A percentile compares a stretch with the other conserved stretches of the same genome.
phyloP scores from a whole-genome alignment of 2,888 invertebrate species.

The Leuctra nigra region DNA sequence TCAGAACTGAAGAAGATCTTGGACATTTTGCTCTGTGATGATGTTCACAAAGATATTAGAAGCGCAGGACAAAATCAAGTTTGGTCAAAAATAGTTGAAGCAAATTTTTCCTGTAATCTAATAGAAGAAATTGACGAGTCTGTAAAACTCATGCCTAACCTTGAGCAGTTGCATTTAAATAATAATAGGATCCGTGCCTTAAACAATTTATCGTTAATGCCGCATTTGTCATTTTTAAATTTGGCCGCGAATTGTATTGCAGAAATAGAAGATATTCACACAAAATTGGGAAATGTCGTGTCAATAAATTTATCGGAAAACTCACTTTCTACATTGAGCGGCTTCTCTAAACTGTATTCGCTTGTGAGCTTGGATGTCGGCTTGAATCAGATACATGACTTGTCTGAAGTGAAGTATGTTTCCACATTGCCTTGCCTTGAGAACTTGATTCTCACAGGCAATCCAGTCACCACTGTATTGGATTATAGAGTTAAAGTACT shows the following conservation, averaged over 20 bases:
- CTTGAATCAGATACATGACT: slow-evolving; percentile 72
- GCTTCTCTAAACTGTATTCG: slow-evolving; percentile 78
- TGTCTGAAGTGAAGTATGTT: slow-evolving; percentile 74
- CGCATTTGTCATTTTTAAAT: slow-evolving; percentile 67
- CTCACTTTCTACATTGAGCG: slow-evolving; percentile 60
- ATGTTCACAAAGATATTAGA: slow-evolving; percentile 60
- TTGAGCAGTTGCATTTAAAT: slow-evolving; percentile 64
- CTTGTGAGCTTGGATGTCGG: slow-evolving; percentile 79
- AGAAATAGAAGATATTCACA: slow-evolving; percentile 69
- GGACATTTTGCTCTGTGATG: slow-evolving; percentile 78
- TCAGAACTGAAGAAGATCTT: slow-evolving; percentile 62
- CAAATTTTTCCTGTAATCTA: slow-evolving; percentile 74
- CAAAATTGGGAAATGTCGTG: slow-evolving; percentile 82
- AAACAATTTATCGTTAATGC: slow-evolving; percentile 69
- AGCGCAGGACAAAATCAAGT: slow-evolving; percentile 47
- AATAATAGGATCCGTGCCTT: slow-evolving; percentile 72
- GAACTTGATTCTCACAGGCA: slow-evolving; percentile 78
- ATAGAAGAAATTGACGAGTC: slow-evolving; percentile 73
- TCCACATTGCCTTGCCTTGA: slow-evolving; percentile 81
- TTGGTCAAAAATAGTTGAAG: slow-evolving; percentile 61
- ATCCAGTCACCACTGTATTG: slow-evolving; percentile 76
- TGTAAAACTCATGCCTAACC: slow-evolving; percentile 64
- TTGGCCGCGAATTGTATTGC: slow-evolving; percentile 72
- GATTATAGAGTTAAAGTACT: slow-evolving; percentile 89
- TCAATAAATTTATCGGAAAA: slow-evolving; percentile 81